Conservation (phyloP, 2,113 vertebrate genomes). For the Calidris pygmaea region DNA sequence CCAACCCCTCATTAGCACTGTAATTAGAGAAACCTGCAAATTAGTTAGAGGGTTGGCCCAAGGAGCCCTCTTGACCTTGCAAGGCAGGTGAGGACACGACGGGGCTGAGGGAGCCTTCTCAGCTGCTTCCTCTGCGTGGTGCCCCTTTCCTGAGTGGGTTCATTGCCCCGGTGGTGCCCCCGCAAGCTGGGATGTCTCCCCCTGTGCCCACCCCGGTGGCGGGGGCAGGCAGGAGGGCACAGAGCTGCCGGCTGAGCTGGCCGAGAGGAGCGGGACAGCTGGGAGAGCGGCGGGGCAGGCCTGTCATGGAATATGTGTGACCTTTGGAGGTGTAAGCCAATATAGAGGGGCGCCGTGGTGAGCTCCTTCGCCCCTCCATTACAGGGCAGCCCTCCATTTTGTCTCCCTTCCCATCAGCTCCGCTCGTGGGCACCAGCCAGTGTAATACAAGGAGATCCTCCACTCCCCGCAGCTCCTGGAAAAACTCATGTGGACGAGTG, state of each 20-base stretch:
- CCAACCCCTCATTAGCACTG: neutral
- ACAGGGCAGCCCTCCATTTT: constrained; percentile 9
- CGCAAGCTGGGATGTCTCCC: neutral
- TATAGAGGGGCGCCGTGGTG: neutral
- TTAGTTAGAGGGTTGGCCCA: neutral
- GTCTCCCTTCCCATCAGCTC: neutral
- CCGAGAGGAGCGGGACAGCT: neutral
- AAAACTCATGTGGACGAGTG: neutral
- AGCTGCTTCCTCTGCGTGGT: neutral
- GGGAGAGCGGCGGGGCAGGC: neutral
- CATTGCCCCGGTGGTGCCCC: rapidly evolving
- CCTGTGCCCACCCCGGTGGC: rapidly evolving
- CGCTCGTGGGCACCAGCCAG: rapidly evolving
- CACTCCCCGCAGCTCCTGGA: neutral
- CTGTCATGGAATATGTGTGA: constrained; percentile 57
- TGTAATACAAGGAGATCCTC: neutral
- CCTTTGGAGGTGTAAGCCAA: constrained; percentile 64
- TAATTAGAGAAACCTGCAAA: constrained; percentile 19
- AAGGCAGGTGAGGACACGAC: neutral
- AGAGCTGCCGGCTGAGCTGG: neutral
- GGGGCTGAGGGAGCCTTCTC: neutral
- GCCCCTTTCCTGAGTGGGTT: rapidly evolving
- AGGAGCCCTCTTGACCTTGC: neutral
- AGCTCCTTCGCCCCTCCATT: constrained; percentile 26
- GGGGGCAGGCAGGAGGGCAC: neutral